Conservation (phyloP, 2,113 vertebrate species). For the Pagrus major region DNA sequence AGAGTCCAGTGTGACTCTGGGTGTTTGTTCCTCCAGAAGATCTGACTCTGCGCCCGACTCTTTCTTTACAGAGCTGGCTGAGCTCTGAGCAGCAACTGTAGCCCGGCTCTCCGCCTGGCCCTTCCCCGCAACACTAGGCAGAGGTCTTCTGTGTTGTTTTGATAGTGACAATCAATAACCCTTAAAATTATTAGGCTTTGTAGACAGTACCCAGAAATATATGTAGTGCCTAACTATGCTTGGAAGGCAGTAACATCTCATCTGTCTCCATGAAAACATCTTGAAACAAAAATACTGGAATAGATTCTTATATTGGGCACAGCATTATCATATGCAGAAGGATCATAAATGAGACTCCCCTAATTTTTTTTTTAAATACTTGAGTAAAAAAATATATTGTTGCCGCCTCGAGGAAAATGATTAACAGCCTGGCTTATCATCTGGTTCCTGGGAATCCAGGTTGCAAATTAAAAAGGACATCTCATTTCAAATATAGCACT, state of each 20-base stretch:
- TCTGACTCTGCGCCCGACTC: no score
- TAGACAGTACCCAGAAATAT: background rate
- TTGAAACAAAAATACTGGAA: background rate
- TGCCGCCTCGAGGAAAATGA: constrained; percentile 6
- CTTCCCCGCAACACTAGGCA: no score
- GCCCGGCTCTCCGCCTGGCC: no score
- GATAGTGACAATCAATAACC: background rate
- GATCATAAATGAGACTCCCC: background rate
- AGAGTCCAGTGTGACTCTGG: no score
- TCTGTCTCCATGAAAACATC: background rate
- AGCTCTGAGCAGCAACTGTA: no score
- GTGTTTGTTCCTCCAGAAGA: no score
- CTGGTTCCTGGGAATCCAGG: constrained; percentile 6
- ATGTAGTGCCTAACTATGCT: background rate
- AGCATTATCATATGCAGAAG: background rate
- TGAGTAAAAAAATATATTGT: background rate
- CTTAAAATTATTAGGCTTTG: background rate
- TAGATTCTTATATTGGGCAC: background rate
- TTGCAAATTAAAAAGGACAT: constrained; percentile 21
- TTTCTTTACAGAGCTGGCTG: no score
- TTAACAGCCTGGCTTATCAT: constrained; percentile 3
- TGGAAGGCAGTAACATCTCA: no score
- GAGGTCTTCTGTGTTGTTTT: no score
- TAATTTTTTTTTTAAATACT: background rate
- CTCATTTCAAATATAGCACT: constrained; percentile 10